These are phyloP conservation scores for Ceratosolen fusciceps DNA, from an alignment of 1,140 invertebrate genomes.

Conservation along the genomic window DNA sequence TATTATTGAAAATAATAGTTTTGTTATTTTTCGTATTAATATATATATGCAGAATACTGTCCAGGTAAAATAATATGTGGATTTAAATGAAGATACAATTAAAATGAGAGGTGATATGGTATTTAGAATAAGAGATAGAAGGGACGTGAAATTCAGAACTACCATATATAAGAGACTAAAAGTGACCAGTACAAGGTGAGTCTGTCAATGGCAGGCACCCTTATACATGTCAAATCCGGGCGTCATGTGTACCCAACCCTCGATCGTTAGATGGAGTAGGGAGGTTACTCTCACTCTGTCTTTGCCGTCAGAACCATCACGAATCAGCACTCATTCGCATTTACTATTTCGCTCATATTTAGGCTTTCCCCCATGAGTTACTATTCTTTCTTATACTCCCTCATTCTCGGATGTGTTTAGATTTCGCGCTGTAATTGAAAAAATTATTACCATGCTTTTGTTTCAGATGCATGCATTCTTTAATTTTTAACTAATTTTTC, in stretches of 20 bases:
- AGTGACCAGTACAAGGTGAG: constrained; percentile 28
- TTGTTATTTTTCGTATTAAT: neutral
- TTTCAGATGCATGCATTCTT: too few relatives aligned
- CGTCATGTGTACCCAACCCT: neutral
- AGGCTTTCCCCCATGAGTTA: neutral
- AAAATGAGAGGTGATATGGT: neutral
- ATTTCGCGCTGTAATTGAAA: constrained; percentile 38
- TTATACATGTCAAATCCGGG: constrained; percentile 28
- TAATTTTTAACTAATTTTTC: too few relatives aligned
- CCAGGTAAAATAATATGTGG: neutral
- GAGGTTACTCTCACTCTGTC: neutral
- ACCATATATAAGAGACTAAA: constrained; percentile 19
- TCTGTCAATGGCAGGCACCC: constrained; percentile 43
- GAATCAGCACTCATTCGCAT: constrained; percentile 26
- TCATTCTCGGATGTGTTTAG: neutral
- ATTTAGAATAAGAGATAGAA: neutral
- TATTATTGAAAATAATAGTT: too few relatives aligned
- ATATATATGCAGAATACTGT: neutral
- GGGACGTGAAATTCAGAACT: neutral
- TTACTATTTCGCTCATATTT: neutral
- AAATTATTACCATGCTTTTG: constrained; percentile 33
- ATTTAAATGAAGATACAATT: neutral
- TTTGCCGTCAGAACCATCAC: constrained; percentile 19
- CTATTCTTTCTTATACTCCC: constrained; percentile 7
- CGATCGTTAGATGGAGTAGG: constrained; percentile 12